Percentiles rank a stretch among this genome's conserved stretches.
Conservation (phyloP, 2,797 vertebrate genomes). For the Amblyopsis hoosieri region DNA sequence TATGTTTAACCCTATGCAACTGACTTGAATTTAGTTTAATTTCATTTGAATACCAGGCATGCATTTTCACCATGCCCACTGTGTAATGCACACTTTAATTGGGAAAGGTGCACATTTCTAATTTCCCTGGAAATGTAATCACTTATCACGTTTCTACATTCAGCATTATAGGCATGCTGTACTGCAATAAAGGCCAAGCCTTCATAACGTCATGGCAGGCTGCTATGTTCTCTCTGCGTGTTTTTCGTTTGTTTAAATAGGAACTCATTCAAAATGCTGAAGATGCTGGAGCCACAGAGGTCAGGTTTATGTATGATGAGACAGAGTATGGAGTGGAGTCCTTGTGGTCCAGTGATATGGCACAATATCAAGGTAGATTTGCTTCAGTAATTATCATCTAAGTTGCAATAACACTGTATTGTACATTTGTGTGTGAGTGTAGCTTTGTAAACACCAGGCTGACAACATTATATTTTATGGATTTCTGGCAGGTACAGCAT, state of each 20-base stretch:
- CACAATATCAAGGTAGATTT: slow-evolving; percentile 89
- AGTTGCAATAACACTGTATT: not conserved
- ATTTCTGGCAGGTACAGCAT: slow-evolving; percentile 81
- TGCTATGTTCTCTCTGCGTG: not conserved
- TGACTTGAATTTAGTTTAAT: not conserved
- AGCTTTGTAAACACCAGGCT: not conserved
- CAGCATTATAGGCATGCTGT: too few relatives aligned
- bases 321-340: slow-evolving; percentile 93
- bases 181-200: too few relatives aligned
- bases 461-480: not conserved
- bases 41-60: too few relatives aligned
- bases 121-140: too few relatives aligned
- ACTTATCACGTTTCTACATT: too few relatives aligned
- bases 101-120: too few relatives aligned
- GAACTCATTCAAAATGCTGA: slow-evolving; percentile 99
- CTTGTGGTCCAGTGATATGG: slow-evolving; percentile 94
- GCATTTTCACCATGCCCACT: too few relatives aligned
- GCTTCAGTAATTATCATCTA: slow-evolving; percentile 7
- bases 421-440: not conserved
- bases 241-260: slow-evolving; percentile 66
- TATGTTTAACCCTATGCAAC: slow-evolving; percentile 58
- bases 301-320: slow-evolving; percentile 96
- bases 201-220: not conserved
- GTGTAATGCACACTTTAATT: too few relatives aligned
- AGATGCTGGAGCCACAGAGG: slow-evolving; percentile 95